These are phyloP conservation scores for Cydia pomonella DNA, from an alignment of 1,140 invertebrate genomes.

Conservation along the genomic window DNA sequence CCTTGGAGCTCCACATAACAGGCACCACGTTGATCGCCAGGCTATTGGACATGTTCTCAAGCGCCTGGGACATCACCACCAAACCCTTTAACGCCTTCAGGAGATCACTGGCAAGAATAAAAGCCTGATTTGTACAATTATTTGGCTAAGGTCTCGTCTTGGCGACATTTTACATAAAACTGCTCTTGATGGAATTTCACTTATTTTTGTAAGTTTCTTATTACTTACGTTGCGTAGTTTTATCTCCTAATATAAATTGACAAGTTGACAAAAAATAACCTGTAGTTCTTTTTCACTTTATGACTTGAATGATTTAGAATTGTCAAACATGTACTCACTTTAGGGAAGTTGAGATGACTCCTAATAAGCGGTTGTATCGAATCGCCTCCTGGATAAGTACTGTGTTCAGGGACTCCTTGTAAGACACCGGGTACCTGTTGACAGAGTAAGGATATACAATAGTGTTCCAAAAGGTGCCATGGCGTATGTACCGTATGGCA, in stretches of 20 bases:
- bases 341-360: slow-evolving; percentile 83
- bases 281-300: neutral
- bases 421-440: slow-evolving; percentile 87
- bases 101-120: slow-evolving; percentile 79
- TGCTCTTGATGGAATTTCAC: too few species aligned
- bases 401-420: slow-evolving; percentile 92
- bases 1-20: slow-evolving; percentile 85
- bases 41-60: slow-evolving; percentile 85
- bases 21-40: slow-evolving; percentile 87
- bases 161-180: too few species aligned
- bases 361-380: slow-evolving; percentile 87
- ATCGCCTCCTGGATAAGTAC: slow-evolving; percentile 91
- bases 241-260: too few species aligned
- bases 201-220: too few species aligned
- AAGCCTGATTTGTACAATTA: neutral
- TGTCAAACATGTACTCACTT: slow-evolving; percentile 47
- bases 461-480: neutral
- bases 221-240: too few species aligned
- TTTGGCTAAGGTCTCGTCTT: too few species aligned
- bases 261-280: too few species aligned
- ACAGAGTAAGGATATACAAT: slow-evolving; percentile 19
- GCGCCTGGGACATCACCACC: slow-evolving; percentile 88
- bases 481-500: too few species aligned
- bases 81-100: slow-evolving; percentile 88
- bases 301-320: slow-evolving; percentile 1